Percentiles rank a stretch among this genome's conserved stretches.
Conservation (phyloP, 1,140 invertebrate species). For the Schlechtendalia chinensis region DNA sequence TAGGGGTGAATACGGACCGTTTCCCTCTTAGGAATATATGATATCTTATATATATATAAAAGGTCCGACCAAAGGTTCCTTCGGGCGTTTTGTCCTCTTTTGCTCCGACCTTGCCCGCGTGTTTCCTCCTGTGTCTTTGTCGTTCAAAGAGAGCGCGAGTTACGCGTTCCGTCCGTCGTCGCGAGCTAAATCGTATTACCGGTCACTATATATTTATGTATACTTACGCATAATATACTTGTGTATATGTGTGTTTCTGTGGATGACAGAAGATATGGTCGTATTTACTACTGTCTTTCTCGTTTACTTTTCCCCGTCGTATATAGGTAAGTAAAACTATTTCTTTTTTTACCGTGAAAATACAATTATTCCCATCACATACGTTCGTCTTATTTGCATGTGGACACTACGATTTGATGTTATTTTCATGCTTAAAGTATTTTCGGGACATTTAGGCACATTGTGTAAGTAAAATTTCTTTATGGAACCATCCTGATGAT, state of each 20-base stretch:
- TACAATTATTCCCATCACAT: background rate
- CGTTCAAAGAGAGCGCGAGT: conserved; percentile 14
- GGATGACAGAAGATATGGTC: background rate
- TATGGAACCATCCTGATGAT: too few species aligned
- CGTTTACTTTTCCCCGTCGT: background rate
- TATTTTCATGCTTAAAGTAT: too few species aligned
- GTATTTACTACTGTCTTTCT: background rate
- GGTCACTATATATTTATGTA: background rate
- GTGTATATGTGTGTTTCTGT: background rate
- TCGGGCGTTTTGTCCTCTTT: conserved; percentile 40
- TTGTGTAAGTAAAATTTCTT: too few species aligned
- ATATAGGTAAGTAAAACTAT: background rate
- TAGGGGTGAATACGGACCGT: background rate
- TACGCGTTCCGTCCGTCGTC: conserved; percentile 18
- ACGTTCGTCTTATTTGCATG: too few species aligned
- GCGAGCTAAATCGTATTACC: conserved; percentile 38
- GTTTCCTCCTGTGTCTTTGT: background rate
- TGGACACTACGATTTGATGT: too few species aligned
- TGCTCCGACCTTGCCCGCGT: background rate
- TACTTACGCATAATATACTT: conserved; percentile 4
- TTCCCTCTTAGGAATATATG: background rate
- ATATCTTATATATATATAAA: conserved; percentile 39
- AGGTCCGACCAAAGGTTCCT: conserved; percentile 20
- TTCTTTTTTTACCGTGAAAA: background rate
- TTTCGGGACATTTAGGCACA: too few species aligned